Evolutionary conservation across 2,888 invertebrate genomes (phyloP).

Genomic region (Volucella inanis): DNA sequence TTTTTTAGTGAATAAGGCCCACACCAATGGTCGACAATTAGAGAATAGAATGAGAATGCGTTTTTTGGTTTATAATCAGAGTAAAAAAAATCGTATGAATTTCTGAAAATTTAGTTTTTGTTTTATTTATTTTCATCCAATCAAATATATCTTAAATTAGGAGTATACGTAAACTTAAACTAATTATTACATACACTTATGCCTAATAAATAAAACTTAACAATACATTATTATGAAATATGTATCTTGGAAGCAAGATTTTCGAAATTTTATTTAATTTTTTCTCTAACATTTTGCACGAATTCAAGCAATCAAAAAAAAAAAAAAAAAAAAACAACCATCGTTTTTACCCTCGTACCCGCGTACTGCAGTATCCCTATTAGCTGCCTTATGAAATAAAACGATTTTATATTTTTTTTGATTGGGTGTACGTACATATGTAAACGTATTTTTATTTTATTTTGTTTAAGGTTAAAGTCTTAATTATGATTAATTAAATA

Average conservation of each 20-base stretch:
- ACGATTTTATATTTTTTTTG: conserved; percentile 11
- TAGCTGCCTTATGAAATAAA: conserved; percentile 45
- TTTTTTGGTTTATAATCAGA: not conserved
- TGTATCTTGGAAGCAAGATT: conserved; percentile 39
- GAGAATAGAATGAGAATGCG: too few species aligned
- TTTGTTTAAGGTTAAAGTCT: not conserved
- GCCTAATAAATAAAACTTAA: conserved; percentile 53
- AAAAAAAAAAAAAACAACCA: conserved; percentile 27
- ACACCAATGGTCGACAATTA: too few species aligned
- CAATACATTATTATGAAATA: conserved; percentile 38
- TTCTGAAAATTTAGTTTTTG: conserved; percentile 37
- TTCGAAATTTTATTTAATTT: conserved; percentile 25
- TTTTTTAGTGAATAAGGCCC: too few species aligned
- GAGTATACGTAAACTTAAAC: conserved; percentile 44
- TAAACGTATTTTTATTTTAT: conserved; percentile 11
- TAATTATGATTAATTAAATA: conserved; percentile 32
- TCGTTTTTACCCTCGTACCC: not conserved
- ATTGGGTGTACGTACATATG: conserved; percentile 14
- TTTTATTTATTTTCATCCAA: conserved; percentile 51
- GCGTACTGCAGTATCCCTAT: conserved; percentile 22
- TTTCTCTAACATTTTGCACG: conserved; percentile 19
- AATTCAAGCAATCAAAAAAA: not conserved
- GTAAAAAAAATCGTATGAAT: not conserved
- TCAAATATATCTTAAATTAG: conserved; percentile 43
- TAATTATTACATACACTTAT: conserved; percentile 42